These are phyloP conservation scores for Cepphus grylle DNA, from an alignment of 2,113 vertebrate genomes.

Conservation along the genomic window DNA sequence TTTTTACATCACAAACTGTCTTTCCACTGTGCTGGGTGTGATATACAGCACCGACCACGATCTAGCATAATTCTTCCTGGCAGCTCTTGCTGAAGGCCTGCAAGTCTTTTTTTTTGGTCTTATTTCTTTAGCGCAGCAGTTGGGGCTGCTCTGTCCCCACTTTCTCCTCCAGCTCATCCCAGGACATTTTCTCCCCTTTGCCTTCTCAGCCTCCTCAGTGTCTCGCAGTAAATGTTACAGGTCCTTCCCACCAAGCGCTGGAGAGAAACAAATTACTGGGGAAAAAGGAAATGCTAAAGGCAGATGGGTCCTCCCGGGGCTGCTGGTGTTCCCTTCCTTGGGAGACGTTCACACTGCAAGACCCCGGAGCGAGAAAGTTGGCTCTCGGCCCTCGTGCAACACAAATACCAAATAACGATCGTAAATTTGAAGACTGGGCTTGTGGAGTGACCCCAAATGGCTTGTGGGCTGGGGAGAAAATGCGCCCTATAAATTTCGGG, in stretches of 20 bases:
- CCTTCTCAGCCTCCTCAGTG: not conserved
- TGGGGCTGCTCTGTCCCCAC: not conserved
- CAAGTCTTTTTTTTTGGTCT: not conserved
- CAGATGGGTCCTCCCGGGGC: not conserved
- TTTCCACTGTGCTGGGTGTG: not conserved
- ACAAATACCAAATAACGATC: not conserved
- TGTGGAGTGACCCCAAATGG: not conserved
- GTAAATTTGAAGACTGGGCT: not conserved
- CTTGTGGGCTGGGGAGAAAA: not conserved
- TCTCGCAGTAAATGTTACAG: not conserved
- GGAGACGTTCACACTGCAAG: accelerated
- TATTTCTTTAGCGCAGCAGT: not conserved
- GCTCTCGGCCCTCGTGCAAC: not conserved
- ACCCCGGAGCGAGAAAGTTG: accelerated
- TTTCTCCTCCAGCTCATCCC: not conserved
- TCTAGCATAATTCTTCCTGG: not conserved
- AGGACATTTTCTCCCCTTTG: not conserved
- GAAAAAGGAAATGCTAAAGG: not conserved
- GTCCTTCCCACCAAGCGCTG: not conserved
- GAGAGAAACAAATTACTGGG: not conserved
- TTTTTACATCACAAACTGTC: not conserved
- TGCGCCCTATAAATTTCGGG: not conserved
- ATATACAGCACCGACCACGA: not conserved
- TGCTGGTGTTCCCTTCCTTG: not conserved
- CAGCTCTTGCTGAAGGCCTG: not conserved